A percentile compares a stretch with the other conserved stretches of the same genome.
Conservation (phyloP, 2,113 vertebrate species). For the Poeciliopsis occidentalis region DNA sequence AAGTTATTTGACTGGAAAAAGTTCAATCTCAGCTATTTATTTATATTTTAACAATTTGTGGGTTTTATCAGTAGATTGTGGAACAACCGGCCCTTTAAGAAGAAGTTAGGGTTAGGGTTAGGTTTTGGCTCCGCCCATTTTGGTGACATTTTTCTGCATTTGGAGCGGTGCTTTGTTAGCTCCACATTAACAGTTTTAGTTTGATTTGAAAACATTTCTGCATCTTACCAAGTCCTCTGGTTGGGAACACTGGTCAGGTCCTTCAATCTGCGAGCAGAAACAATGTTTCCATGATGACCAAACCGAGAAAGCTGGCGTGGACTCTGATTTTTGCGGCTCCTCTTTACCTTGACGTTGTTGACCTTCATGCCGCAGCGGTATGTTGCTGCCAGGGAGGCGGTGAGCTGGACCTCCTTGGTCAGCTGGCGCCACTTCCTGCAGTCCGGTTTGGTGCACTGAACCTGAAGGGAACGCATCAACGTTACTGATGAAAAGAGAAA, state of each 20-base stretch:
- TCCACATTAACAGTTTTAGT: neutral
- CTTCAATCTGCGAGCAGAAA: constrained; percentile 83
- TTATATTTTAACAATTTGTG: too few relatives aligned
- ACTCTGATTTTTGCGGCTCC: neutral
- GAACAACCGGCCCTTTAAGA: too few relatives aligned
- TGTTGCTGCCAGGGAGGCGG: constrained; percentile 85
- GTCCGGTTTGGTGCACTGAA: constrained; percentile 91
- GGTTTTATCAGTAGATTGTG: too few relatives aligned
- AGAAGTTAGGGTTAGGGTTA: too few relatives aligned
- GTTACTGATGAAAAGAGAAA: neutral
- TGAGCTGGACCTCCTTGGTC: constrained; percentile 95
- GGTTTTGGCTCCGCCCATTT: too few relatives aligned
- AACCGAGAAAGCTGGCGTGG: neutral
- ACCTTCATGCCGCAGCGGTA: constrained; percentile 95
- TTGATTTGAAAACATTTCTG: neutral
- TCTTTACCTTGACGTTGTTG: constrained; percentile 87
- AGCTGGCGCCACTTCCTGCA: constrained; percentile 97
- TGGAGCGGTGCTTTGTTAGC: too few relatives aligned
- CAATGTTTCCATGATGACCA: neutral
- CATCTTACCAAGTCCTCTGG: constrained; percentile 92
- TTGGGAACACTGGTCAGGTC: constrained; percentile 89
- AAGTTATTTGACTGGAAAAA: too few relatives aligned
- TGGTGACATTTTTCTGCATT: too few relatives aligned
- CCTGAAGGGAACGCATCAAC: constrained; percentile 71
- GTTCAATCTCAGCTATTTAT: too few relatives aligned